These are phyloP conservation scores for Azemiops feae DNA, from an alignment of 2,113 vertebrate genomes.

Conservation along the genomic window DNA sequence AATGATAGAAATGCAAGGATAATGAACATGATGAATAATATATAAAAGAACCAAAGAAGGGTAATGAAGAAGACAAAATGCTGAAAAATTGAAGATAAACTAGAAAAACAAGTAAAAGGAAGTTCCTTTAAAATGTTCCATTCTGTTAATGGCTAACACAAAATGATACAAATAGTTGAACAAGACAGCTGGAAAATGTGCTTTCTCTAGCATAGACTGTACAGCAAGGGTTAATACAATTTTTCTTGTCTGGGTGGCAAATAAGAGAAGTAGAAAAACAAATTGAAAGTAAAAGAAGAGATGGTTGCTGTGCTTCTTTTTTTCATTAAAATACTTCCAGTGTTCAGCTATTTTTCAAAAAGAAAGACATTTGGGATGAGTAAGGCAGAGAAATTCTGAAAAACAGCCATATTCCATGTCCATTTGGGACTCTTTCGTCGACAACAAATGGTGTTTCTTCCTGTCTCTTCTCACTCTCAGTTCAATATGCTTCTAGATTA, in stretches of 20 bases:
- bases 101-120: not conserved
- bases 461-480: not conserved
- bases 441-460: not conserved
- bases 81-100: not conserved
- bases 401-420: not conserved
- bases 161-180: not conserved
- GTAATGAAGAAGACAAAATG: not conserved
- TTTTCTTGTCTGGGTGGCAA: slow-evolving; percentile 4
- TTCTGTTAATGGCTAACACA: not conserved
- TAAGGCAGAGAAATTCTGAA: not conserved
- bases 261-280: slow-evolving; percentile 9
- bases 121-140: not conserved
- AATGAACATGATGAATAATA: not conserved
- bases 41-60: not conserved
- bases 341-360: slow-evolving; percentile 6
- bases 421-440: not conserved
- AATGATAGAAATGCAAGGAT: not conserved
- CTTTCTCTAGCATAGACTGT: not conserved
- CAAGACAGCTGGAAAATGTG: not conserved
- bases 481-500: not conserved
- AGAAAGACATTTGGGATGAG: slow-evolving; percentile 30
- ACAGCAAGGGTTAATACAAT: slow-evolving; percentile 13
- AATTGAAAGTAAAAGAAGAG: slow-evolving; percentile 8
- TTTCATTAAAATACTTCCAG: slow-evolving; percentile 11
- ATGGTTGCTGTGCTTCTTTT: slow-evolving; percentile 16